Evolutionary conservation across 2,113 vertebrate genomes (phyloP).

Genomic region (Athene noctua): DNA sequence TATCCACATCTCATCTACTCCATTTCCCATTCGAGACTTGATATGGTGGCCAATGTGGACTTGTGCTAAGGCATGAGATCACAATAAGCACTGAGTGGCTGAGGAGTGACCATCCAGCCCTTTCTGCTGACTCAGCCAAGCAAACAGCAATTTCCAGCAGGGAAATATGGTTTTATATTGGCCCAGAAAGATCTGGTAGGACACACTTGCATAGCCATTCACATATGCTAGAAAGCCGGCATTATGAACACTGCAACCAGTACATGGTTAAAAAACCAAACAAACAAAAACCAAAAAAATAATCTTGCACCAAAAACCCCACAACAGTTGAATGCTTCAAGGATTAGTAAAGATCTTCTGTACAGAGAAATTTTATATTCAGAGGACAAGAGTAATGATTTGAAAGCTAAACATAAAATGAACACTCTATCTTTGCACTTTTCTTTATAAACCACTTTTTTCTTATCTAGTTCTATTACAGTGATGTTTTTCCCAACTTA

Average conservation of each 20-base stretch:
- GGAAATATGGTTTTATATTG: not conserved
- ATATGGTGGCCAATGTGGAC: not conserved
- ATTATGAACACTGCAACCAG: not conserved
- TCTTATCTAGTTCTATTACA: not conserved
- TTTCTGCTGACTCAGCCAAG: not conserved
- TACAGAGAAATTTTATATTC: not conserved
- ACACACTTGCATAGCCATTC: not conserved
- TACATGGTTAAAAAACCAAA: not conserved
- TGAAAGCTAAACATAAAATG: not conserved
- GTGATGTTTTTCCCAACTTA: not conserved
- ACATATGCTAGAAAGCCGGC: not conserved
- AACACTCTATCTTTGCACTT: not conserved
- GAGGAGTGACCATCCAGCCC: not conserved
- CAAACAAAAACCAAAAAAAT: no score
- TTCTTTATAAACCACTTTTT: not conserved
- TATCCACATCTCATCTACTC: not conserved
- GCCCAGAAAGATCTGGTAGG: not conserved
- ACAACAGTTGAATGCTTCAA: not conserved
- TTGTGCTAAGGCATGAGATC: rapidly evolving
- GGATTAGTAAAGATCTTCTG: not conserved
- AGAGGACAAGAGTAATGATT: not conserved
- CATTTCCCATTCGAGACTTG: rapidly evolving
- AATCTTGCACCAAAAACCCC: not conserved
- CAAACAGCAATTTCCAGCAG: not conserved
- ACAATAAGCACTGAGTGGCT: not conserved